Evolutionary conservation across 2,113 vertebrate genomes (phyloP).

Genomic region (Trinectes maculatus): DNA sequence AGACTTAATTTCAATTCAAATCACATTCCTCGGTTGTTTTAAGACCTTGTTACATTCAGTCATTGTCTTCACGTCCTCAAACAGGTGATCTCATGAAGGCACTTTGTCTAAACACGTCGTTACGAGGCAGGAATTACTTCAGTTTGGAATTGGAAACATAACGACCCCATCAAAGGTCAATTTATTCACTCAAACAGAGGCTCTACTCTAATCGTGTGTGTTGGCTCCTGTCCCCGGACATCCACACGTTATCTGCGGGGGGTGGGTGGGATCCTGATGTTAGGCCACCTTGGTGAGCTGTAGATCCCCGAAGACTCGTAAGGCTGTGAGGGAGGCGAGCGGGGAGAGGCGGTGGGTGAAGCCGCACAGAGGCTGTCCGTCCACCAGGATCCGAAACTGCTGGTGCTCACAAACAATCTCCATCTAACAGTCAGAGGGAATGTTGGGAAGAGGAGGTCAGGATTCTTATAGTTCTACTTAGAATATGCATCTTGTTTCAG

Average conservation of each 20-base stretch:
- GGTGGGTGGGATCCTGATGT: constrained; percentile 27
- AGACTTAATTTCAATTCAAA: constrained; percentile 37
- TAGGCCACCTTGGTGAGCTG: constrained; percentile 92
- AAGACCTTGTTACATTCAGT: constrained; percentile 47
- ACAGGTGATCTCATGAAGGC: constrained; percentile 78
- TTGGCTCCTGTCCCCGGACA: constrained; percentile 11
- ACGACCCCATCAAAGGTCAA: constrained; percentile 24
- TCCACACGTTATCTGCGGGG: background rate
- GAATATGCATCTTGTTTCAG: too few relatives aligned
- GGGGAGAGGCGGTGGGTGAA: constrained; percentile 85
- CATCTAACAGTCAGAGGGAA: constrained; percentile 80
- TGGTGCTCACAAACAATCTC: constrained; percentile 93
- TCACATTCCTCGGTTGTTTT: constrained; percentile 51
- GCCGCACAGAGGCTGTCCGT: constrained; percentile 89
- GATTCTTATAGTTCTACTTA: too few relatives aligned
- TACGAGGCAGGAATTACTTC: constrained; percentile 57
- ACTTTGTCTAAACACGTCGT: constrained; percentile 69
- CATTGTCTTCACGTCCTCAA: constrained; percentile 57
- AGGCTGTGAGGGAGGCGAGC: constrained; percentile 84
- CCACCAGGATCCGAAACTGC: constrained; percentile 90
- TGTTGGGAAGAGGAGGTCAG: background rate
- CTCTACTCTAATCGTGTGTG: constrained; percentile 40
- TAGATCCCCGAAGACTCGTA: constrained; percentile 86
- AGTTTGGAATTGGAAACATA: constrained; percentile 37
- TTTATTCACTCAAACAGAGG: constrained; percentile 35